phyloP scores from a whole-genome alignment of 2,888 invertebrate genomes.

The Melinopterus prodromus region DNA sequence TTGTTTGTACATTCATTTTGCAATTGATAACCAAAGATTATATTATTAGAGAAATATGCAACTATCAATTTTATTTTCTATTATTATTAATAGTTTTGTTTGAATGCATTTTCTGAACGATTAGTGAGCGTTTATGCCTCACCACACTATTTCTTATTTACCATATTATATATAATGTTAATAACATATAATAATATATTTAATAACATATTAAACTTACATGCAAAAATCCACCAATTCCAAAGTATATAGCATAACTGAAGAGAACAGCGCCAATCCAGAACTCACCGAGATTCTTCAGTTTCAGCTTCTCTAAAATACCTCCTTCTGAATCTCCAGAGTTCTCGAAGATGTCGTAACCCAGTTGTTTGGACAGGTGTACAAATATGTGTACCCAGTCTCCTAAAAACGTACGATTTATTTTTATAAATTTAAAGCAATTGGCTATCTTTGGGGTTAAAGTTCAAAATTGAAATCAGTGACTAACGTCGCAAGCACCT shows the following conservation, averaged over 20 bases:
- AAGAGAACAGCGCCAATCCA: slow-evolving; percentile 63
- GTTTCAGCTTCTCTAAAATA: slow-evolving; percentile 61
- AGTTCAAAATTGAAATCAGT: neutral
- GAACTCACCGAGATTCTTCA: slow-evolving; percentile 63
- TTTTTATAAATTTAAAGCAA: slow-evolving; percentile 6
- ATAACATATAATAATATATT: too few relatives aligned
- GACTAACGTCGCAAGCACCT: neutral
- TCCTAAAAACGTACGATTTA: slow-evolving; percentile 57
- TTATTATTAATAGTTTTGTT: too few relatives aligned
- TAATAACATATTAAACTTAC: too few relatives aligned
- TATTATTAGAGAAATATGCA: slow-evolving; percentile 8
- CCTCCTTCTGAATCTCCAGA: slow-evolving; percentile 49
- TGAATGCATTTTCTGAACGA: too few relatives aligned
- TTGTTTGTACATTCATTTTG: neutral
- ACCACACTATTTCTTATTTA: too few relatives aligned
- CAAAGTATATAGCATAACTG: slow-evolving; percentile 69
- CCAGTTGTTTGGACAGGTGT: slow-evolving; percentile 67
- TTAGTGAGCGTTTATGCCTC: too few relatives aligned
- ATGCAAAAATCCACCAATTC: slow-evolving; percentile 73
- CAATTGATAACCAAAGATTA: neutral
- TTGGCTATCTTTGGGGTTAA: neutral
- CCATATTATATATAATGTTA: too few relatives aligned
- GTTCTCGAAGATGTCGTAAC: slow-evolving; percentile 42
- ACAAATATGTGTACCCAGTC: slow-evolving; percentile 74
- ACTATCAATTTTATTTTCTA: too few relatives aligned